These are phyloP conservation scores for Aphidoletes aphidimyza DNA, from an alignment of 2,888 invertebrate species.

Conservation along the genomic window DNA sequence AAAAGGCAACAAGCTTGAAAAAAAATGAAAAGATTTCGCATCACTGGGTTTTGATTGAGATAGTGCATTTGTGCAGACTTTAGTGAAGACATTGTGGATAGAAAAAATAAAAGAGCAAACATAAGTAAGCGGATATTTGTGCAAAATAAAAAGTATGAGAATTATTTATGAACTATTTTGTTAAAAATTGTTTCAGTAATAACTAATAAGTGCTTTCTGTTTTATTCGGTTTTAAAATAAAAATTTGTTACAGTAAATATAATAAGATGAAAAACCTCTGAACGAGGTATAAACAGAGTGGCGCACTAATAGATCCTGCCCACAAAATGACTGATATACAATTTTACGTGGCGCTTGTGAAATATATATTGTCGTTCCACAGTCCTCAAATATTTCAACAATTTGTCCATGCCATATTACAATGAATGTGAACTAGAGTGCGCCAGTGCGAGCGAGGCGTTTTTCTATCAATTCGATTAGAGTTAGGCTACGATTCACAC, in stretches of 20 bases:
- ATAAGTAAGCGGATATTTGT: conserved; percentile 2
- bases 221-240: neutral
- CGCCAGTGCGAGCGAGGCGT: too few relatives aligned
- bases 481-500: too few relatives aligned
- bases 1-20: conserved; percentile 31
- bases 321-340: too few relatives aligned
- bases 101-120: neutral
- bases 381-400: too few relatives aligned
- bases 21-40: conserved; percentile 22
- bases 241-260: conserved; percentile 27
- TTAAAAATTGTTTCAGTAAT: neutral
- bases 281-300: too few relatives aligned
- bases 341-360: too few relatives aligned
- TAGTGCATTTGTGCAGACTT: conserved; percentile 31
- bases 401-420: too few relatives aligned
- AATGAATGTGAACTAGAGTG: too few relatives aligned
- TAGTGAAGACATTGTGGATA: conserved; percentile 23
- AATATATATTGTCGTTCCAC: too few relatives aligned
- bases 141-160: conserved; percentile 10
- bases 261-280: too few relatives aligned
- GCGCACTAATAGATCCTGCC: too few relatives aligned
- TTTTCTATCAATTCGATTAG: too few relatives aligned
- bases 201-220: neutral
- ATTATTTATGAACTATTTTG: conserved; percentile 10
- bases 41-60: conserved; percentile 26